These are phyloP conservation scores for Marisa cornuarietis DNA, from an alignment of 1,140 invertebrate genomes.

Conservation along the genomic window DNA sequence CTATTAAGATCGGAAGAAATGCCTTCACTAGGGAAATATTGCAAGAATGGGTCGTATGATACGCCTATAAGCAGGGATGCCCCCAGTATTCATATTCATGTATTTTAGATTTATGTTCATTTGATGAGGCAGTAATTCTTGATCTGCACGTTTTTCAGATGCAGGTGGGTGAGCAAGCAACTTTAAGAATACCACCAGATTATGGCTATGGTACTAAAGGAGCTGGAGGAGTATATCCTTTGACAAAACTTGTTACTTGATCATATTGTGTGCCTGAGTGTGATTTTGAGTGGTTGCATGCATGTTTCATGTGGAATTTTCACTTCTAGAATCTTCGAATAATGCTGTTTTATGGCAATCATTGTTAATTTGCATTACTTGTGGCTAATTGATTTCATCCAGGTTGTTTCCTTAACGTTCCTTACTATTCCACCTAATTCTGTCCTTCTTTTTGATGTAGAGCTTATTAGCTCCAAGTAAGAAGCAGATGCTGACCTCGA, in stretches of 20 bases:
- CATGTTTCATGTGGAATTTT: background rate
- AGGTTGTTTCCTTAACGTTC: conserved; percentile 35
- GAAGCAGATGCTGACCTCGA: background rate
- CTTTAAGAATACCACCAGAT: conserved; percentile 84
- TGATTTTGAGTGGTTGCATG: background rate
- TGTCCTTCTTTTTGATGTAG: conserved; percentile 87
- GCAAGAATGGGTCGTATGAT: background rate
- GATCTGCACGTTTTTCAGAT: conserved; percentile 74
- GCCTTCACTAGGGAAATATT: background rate
- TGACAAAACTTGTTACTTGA: conserved; percentile 18
- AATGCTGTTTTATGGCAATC: background rate
- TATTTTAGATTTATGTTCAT: conserved; percentile 5
- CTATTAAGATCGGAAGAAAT: background rate
- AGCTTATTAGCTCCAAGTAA: conserved; percentile 46
- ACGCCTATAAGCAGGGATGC: background rate
- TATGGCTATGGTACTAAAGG: conserved; percentile 91
- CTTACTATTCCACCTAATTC: conserved; percentile 82
- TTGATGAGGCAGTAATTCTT: background rate
- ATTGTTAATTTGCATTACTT: background rate
- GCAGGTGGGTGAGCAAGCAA: conserved; percentile 87
- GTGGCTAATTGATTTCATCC: background rate
- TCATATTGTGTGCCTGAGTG: background rate
- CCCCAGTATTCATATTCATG: background rate
- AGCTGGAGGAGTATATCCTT: conserved; percentile 77
- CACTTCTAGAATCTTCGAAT: background rate